A percentile compares a stretch with the other conserved stretches of the same genome.
Evolutionary conservation across 2,797 vertebrate species (phyloP).

Genomic region (Ibycter americanus): DNA sequence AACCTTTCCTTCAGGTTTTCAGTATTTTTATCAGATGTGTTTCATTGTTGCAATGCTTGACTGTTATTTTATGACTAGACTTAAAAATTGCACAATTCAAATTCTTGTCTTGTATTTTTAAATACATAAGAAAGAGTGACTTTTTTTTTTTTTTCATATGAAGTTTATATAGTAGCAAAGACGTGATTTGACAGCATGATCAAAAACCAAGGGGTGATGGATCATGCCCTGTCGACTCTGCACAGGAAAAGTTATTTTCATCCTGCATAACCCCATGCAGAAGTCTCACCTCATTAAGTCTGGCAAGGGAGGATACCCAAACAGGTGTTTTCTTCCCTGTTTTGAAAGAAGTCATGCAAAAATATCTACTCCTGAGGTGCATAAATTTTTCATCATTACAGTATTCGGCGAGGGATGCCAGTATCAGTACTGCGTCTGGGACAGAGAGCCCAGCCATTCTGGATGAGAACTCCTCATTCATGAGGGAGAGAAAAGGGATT

Average conservation of each 20-base stretch:
- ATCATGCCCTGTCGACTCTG: background rate
- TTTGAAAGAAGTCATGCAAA: background rate
- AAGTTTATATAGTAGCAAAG: background rate
- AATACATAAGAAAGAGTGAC: background rate
- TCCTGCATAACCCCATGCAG: background rate
- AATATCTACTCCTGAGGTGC: background rate
- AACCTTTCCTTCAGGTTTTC: background rate
- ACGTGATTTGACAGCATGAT: background rate
- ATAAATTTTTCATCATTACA: background rate
- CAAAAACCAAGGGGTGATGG: background rate
- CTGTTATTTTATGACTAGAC: background rate
- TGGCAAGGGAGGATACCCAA: background rate
- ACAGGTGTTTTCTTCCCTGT: background rate
- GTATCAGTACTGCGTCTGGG: background rate
- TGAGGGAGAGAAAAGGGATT: background rate
- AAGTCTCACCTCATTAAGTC: background rate
- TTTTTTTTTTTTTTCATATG: background rate
- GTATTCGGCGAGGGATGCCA: background rate
- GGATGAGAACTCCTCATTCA: background rate
- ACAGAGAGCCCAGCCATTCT: background rate
- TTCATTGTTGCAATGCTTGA: background rate
- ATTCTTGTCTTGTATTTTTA: background rate
- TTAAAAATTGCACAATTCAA: background rate
- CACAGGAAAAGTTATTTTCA: background rate
- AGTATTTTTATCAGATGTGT: background rate